These are phyloP conservation scores for Hemiscyllium ocellatum DNA, from an alignment of 2,113 vertebrate genomes.

Conservation along the genomic window DNA sequence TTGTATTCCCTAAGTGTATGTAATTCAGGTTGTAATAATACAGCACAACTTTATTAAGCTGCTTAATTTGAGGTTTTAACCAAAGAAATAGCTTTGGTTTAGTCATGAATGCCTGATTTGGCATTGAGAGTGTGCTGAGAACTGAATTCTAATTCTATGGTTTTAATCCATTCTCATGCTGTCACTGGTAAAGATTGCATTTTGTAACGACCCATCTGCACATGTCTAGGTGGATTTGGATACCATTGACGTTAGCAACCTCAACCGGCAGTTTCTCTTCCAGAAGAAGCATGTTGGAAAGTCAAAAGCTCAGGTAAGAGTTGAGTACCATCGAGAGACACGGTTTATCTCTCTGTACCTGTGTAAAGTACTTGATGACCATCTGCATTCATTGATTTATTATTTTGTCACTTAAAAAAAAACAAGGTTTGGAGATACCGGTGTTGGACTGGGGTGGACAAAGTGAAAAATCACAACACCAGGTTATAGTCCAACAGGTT, in stretches of 20 bases:
- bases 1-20: not conserved
- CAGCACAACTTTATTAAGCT: not conserved
- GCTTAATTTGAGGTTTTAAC: not conserved
- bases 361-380: not conserved
- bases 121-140: not conserved
- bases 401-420: not conserved
- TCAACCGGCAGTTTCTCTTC: slow-evolving; percentile 96
- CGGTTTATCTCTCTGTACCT: no score
- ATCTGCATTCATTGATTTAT: not conserved
- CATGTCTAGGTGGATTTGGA: slow-evolving; percentile 86
- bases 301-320: slow-evolving; percentile 87
- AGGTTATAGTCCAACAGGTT: no score
- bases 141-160: not conserved
- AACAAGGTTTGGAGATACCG: not conserved
- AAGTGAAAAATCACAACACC: no score
- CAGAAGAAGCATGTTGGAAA: slow-evolving; percentile 98
- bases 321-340: not conserved
- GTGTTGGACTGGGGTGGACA: no score
- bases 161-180: not conserved
- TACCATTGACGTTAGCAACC: slow-evolving; percentile 97
- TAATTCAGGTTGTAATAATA: not conserved
- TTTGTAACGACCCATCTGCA: not conserved
- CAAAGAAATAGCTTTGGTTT: not conserved
- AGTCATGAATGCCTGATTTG: not conserved
- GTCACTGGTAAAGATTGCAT: not conserved